These are phyloP conservation scores for Antheraea mylitta DNA, from an alignment of 1,140 invertebrate species.

Conservation along the genomic window DNA sequence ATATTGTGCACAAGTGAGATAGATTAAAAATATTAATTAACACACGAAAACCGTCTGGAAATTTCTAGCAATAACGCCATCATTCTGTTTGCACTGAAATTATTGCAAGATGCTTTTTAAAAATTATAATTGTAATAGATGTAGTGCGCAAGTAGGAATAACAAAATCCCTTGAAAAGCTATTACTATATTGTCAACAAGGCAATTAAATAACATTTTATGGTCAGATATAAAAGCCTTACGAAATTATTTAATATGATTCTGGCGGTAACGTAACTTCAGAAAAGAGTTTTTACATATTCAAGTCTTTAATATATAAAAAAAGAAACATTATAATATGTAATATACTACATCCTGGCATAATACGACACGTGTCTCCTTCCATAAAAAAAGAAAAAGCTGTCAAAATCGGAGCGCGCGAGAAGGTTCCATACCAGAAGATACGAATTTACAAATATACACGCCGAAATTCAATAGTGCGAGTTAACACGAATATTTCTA, in stretches of 20 bases:
- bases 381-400: slow-evolving; percentile 5
- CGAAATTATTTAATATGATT: slow-evolving; percentile 1
- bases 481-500: not conserved
- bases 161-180: not conserved
- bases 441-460: slow-evolving; percentile 10
- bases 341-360: slow-evolving; percentile 13
- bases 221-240: not conserved
- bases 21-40: too few species aligned
- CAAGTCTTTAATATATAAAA: not conserved
- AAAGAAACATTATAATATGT: slow-evolving; percentile 3
- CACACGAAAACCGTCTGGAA: too few species aligned
- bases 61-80: too few species aligned
- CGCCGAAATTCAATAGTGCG: slow-evolving; percentile 10
- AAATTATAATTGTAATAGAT: too few species aligned
- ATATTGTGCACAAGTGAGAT: too few species aligned
- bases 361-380: slow-evolving; percentile 10
- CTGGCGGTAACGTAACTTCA: not conserved
- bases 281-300: slow-evolving; percentile 6
- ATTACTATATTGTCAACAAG: not conserved
- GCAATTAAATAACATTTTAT: slow-evolving; percentile 1
- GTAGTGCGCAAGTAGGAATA: too few species aligned
- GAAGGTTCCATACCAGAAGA: not conserved
- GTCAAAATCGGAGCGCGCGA: slow-evolving; percentile 15
- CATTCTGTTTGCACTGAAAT: too few species aligned
- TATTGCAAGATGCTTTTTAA: too few species aligned